phyloP scores from a whole-genome alignment of 2,888 invertebrate species.

The Drosophila neotestacea region DNA sequence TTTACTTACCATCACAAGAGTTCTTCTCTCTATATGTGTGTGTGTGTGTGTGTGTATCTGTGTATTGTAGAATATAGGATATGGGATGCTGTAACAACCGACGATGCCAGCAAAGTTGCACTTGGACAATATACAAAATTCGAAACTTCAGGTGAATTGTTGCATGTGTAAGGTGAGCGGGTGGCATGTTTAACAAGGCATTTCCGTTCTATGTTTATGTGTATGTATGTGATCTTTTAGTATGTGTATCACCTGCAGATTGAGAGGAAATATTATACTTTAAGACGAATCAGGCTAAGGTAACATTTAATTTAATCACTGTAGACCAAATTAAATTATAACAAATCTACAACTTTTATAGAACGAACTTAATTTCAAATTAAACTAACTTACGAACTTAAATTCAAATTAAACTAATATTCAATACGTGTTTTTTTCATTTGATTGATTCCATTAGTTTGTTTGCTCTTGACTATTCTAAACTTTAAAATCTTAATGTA shows the following conservation, averaged over 20 bases:
- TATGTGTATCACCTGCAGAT: slow-evolving; percentile 13
- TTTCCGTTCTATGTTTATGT: slow-evolving; percentile 9
- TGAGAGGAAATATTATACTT: slow-evolving; percentile 24
- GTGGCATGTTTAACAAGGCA: slow-evolving; percentile 17
- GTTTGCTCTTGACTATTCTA: not conserved
- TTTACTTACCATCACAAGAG: slow-evolving; percentile 54
- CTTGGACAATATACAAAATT: slow-evolving; percentile 9
- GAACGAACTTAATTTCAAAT: not conserved
- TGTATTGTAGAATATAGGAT: slow-evolving; percentile 6
- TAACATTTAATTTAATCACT: slow-evolving; percentile 12
- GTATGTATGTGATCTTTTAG: not conserved
- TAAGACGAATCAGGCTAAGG: not conserved
- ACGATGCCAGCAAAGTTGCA: slow-evolving; percentile 19
- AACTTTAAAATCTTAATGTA: no score
- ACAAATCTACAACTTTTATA: not conserved
- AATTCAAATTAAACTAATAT: not conserved
- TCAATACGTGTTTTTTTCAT: not conserved
- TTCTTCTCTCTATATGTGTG: slow-evolving; percentile 2
- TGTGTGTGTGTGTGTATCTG: slow-evolving; percentile 6
- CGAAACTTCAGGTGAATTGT: slow-evolving; percentile 15
- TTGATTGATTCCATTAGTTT: not conserved
- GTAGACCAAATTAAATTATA: slow-evolving; percentile 11
- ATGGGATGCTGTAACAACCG: slow-evolving; percentile 13
- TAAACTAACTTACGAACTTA: not conserved
- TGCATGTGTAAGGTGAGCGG: slow-evolving; percentile 26